Conservation (phyloP, 2,888 invertebrate species). For the Acleris holmiana region DNA sequence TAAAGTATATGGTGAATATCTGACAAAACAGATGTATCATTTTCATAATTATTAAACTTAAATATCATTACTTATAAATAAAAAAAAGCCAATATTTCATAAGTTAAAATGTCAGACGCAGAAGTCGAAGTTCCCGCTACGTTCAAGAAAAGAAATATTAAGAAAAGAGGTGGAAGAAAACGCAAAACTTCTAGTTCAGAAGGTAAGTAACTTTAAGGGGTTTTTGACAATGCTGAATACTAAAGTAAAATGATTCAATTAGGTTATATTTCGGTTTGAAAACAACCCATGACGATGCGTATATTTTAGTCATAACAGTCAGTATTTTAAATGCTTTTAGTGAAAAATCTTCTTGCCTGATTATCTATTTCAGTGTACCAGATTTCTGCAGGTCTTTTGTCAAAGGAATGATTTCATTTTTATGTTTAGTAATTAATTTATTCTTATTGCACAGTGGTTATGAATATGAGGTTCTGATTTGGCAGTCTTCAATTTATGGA, state of each 20-base stretch:
- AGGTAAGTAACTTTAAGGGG: slow-evolving; percentile 47
- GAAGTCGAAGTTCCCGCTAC: slow-evolving; percentile 65
- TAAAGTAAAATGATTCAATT: not conserved
- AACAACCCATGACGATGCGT: not conserved
- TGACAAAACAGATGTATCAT: too few species aligned
- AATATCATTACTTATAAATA: not conserved
- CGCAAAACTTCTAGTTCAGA: slow-evolving; percentile 85
- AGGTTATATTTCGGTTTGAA: slow-evolving; percentile 37
- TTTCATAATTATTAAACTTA: not conserved
- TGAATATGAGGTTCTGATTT: too few species aligned
- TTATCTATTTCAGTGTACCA: too few species aligned
- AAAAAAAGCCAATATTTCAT: not conserved
- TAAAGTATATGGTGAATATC: too few species aligned
- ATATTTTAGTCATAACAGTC: too few species aligned
- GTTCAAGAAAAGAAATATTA: slow-evolving; percentile 88
- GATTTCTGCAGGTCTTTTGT: too few species aligned
- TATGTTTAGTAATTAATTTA: too few species aligned
- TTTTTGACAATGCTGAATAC: not conserved
- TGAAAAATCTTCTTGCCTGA: too few species aligned
- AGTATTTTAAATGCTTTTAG: too few species aligned
- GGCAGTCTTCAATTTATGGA: too few species aligned
- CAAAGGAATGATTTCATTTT: too few species aligned
- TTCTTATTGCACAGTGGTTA: too few species aligned
- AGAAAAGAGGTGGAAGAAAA: slow-evolving; percentile 85
- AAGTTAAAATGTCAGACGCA: slow-evolving; percentile 67